Evolutionary conservation across 2,888 invertebrate species (phyloP).

Genomic region (Charanyca ferruginea): DNA sequence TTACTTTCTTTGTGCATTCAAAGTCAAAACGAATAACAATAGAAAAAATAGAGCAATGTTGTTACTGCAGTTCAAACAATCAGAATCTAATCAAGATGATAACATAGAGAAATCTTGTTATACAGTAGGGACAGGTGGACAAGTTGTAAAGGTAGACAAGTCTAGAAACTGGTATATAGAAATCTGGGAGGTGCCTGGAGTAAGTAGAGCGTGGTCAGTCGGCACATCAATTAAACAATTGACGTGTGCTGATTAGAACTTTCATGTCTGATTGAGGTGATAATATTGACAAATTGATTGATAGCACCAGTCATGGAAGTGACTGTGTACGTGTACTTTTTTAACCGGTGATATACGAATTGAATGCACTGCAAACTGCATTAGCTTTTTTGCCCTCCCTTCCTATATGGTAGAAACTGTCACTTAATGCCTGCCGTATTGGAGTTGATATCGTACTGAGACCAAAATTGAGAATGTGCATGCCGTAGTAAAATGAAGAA

Average conservation of each 20-base stretch:
- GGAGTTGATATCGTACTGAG: not conserved
- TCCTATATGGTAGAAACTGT: conserved; percentile 22
- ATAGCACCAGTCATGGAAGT: conserved; percentile 20
- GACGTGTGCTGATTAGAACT: conserved; percentile 47
- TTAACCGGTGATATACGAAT: conserved; percentile 22
- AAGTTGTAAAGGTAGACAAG: conserved; percentile 36
- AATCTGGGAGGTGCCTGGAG: conserved; percentile 71
- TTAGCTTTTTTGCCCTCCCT: conserved; percentile 16
- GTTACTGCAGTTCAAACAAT: conserved; percentile 19
- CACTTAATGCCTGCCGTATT: conserved; percentile 11
- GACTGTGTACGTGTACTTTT: conserved; percentile 16
- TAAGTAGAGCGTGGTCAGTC: conserved; percentile 76
- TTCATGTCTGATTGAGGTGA: conserved; percentile 25
- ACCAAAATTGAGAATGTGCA: not conserved
- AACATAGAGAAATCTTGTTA: conserved; percentile 52
- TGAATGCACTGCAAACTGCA: conserved; percentile 14
- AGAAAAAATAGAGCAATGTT: not conserved
- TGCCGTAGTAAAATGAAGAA: not conserved
- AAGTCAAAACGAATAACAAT: conserved; percentile 11
- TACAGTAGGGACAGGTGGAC: conserved; percentile 53
- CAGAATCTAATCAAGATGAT: conserved; percentile 24
- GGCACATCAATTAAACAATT: conserved; percentile 63
- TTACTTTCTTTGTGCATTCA: conserved; percentile 23
- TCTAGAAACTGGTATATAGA: conserved; percentile 77
- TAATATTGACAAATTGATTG: conserved; percentile 37